Conservation (phyloP, 2,113 vertebrate genomes). For the zebrafish (Danio rerio) region GRCz12tu NC_133176.1:8888001-8888500, state of each 20-base stretch:
- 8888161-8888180: conserved; percentile 27
- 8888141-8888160: conserved; percentile 32
- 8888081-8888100: conserved; percentile 8
- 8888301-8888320: too few species aligned
- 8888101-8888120: neutral
- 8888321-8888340: too few species aligned
- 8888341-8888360: too few species aligned
- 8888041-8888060: conserved; percentile 3
- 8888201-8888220: neutral
- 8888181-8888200: neutral
- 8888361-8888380: too few species aligned
- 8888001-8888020: conserved; percentile 26
- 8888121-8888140: conserved; percentile 3
- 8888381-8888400: too few species aligned
- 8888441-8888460: too few species aligned
- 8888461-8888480: too few species aligned
- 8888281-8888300: too few species aligned
- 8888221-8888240: neutral
- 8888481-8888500: too few species aligned
- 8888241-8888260: neutral
- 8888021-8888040: conserved; percentile 10
- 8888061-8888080: neutral
- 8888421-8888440: too few species aligned
- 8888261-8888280: too few species aligned
- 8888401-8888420: too few species aligned